These are phyloP conservation scores for Caradrina clavipalpis DNA, from an alignment of 2,888 invertebrate species.

Conservation along the genomic window DNA sequence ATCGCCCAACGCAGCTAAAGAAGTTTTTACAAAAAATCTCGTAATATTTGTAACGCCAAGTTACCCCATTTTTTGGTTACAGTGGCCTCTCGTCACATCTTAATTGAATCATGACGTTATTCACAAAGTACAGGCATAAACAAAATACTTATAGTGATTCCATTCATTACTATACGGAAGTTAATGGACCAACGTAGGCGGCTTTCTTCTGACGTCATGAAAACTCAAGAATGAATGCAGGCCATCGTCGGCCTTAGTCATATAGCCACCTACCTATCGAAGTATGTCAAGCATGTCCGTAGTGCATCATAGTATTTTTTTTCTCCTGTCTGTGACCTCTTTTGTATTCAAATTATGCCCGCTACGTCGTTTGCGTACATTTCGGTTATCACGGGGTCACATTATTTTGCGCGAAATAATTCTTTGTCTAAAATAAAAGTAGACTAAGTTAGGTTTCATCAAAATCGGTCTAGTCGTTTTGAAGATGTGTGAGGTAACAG, in stretches of 20 bases:
- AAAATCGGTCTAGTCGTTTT: too few species aligned
- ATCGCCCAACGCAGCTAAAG: too few species aligned
- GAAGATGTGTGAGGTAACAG: too few species aligned
- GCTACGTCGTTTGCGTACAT: too few species aligned
- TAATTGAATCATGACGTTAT: slow-evolving; percentile 12
- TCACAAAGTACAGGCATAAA: not conserved
- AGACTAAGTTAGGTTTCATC: too few species aligned
- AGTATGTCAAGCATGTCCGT: slow-evolving; percentile 38
- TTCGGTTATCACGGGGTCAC: too few species aligned
- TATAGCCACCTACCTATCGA: slow-evolving; percentile 9
- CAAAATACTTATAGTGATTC: slow-evolving; percentile 17
- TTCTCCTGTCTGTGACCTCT: not conserved
- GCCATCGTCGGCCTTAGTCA: slow-evolving; percentile 31
- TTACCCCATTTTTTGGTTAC: not conserved
- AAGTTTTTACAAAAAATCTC: too few species aligned
- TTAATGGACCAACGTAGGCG: slow-evolving; percentile 17
- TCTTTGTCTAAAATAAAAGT: too few species aligned
- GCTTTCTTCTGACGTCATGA: slow-evolving; percentile 51
- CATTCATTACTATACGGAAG: slow-evolving; percentile 48
- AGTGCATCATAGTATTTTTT: not conserved
- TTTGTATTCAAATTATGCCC: slow-evolving; percentile 13
- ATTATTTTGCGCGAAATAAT: too few species aligned
- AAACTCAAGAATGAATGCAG: slow-evolving; percentile 36
- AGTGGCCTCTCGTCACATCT: not conserved
- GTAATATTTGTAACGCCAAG: not conserved